These are phyloP conservation scores for Zaprionus camerounensis DNA, from an alignment of 1,140 invertebrate species.

Conservation along the genomic window DNA sequence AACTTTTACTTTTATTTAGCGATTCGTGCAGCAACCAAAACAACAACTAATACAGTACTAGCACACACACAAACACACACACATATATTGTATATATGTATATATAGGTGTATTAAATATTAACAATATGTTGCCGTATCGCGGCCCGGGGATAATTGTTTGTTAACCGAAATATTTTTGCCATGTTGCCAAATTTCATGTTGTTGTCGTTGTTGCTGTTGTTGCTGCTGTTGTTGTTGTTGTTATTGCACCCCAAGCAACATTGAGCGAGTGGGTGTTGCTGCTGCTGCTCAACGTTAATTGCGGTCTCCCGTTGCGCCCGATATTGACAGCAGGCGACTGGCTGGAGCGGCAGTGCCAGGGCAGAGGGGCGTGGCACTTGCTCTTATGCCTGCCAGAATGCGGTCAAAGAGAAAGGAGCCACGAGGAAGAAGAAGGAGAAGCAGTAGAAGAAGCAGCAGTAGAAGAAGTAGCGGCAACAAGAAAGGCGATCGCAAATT, in stretches of 20 bases:
- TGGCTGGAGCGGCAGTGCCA: slow-evolving; percentile 10
- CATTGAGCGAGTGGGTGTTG: slow-evolving; percentile 2
- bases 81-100: background rate
- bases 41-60: slow-evolving; percentile 13
- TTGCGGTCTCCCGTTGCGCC: slow-evolving; percentile 21
- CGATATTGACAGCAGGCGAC: background rate
- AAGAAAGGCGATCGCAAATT: slow-evolving; percentile 32
- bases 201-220: slow-evolving; percentile 5
- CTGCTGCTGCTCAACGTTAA: slow-evolving; percentile 35
- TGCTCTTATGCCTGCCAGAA: slow-evolving; percentile 10
- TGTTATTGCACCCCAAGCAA: slow-evolving; percentile 19
- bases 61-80: slow-evolving; percentile 6
- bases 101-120: background rate
- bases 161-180: slow-evolving; percentile 63
- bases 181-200: slow-evolving; percentile 30
- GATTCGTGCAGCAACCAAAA: slow-evolving; percentile 20
- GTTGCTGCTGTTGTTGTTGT: background rate
- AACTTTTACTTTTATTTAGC: slow-evolving; percentile 52
- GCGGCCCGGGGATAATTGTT: slow-evolving; percentile 64
- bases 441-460: background rate
- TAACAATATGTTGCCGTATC: slow-evolving; percentile 32
- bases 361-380: slow-evolving; percentile 11
- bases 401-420: slow-evolving; percentile 19
- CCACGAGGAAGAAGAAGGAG: background rate
- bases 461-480: background rate